A percentile compares a stretch with the other conserved stretches of the same genome.
Conservation (phyloP, 2,797 vertebrate species). For the Chiroxiphia lanceolata region DNA sequence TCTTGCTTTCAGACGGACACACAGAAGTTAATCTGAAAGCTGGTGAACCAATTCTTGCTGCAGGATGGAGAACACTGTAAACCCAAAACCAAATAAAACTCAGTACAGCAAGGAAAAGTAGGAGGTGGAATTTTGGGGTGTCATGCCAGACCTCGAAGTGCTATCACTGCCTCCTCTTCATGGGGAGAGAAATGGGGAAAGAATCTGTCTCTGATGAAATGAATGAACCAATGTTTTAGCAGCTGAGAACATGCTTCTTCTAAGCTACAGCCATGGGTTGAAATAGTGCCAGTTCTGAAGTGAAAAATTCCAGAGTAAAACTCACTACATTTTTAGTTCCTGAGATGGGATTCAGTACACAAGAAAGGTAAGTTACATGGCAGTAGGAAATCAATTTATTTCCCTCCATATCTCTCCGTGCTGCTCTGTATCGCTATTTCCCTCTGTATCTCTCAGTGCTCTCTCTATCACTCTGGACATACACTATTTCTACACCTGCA, state of each 20-base stretch:
- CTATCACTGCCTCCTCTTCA: background rate
- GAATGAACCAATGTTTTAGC: background rate
- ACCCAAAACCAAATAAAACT: background rate
- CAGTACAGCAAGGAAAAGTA: background rate
- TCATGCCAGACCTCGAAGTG: background rate
- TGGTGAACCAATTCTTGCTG: background rate
- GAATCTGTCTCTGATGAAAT: background rate
- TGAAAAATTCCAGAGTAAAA: background rate
- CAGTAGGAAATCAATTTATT: background rate
- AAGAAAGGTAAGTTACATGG: background rate
- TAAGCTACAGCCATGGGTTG: background rate
- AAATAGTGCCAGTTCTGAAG: background rate
- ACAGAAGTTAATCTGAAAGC: background rate
- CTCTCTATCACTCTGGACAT: background rate
- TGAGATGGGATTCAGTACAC: background rate
- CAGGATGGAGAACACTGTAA: background rate
- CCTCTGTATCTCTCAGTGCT: background rate
- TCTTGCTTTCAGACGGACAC: background rate
- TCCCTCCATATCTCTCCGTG: background rate
- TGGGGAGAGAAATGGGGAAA: background rate
- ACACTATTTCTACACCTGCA: background rate
- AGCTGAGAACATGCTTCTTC: background rate
- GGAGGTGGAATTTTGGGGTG: background rate
- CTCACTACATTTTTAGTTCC: background rate
- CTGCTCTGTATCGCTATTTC: background rate